phyloP scores from a whole-genome alignment of 2,797 vertebrate genomes.

The Coreius guichenoti region DNA sequence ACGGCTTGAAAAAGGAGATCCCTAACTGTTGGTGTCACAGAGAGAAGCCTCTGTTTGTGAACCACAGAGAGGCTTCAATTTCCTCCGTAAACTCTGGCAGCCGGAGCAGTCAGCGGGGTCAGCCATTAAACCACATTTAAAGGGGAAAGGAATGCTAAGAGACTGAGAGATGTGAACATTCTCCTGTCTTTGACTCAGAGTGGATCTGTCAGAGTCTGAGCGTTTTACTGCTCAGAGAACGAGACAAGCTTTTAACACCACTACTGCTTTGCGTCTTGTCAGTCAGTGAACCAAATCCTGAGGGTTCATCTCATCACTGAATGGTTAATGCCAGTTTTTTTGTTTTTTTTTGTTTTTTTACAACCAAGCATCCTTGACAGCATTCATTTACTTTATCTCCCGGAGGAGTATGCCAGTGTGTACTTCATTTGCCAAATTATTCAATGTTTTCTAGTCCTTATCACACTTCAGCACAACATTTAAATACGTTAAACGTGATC shows the following conservation, averaged over 20 bases:
- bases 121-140: constrained; percentile 58
- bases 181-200: constrained; percentile 53
- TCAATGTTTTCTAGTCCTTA: constrained; percentile 1
- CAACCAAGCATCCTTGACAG: constrained; percentile 37
- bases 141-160: constrained; percentile 56
- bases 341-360: constrained; percentile 19
- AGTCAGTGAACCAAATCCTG: constrained; percentile 60
- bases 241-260: constrained; percentile 57
- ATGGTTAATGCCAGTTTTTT: constrained; percentile 25
- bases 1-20: constrained; percentile 41
- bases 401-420: constrained; percentile 5
- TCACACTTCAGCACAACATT: constrained; percentile 21
- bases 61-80: constrained; percentile 55
- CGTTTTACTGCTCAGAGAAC: constrained; percentile 58
- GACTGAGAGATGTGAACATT: constrained; percentile 53
- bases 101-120: constrained; percentile 46
- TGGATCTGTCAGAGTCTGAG: constrained; percentile 52
- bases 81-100: constrained; percentile 55
- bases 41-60: constrained; percentile 46
- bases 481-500: constrained; percentile 43
- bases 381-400: constrained; percentile 40
- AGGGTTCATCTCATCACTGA: constrained; percentile 52
- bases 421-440: constrained; percentile 1
- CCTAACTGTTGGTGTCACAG: constrained; percentile 35
- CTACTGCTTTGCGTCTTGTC: constrained; percentile 51